Base-by-base conservation (phyloP, 1,140 invertebrate genomes). In the Saccostrea echinata region DNA sequence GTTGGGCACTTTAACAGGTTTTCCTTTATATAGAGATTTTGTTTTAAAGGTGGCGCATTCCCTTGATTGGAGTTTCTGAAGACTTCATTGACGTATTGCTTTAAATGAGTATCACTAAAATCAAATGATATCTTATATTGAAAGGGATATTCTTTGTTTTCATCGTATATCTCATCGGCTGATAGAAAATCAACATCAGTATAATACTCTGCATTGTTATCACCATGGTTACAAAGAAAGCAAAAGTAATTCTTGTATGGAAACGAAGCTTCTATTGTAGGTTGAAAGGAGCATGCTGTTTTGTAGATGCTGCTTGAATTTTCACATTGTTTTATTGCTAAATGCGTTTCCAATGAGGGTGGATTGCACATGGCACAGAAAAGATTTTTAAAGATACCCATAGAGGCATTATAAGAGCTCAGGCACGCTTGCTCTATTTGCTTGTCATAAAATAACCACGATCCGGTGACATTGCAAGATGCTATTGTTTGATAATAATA, bases 161-260 rank as follows among this genome's bases (percentile, higher is more conserved):
- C 6, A 6, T 21, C 55, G 18, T 61, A 61, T 0, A 4, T 21
- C 16, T 61, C 55, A 18, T 6, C 18, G 16, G 18, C 18, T 21
- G 55, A 61, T 3, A n/a, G 6, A 6, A 61, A 1, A 57, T 84
- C 27, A 8, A 61, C 27, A 84, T 84, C 33, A 16, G 24, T 30
- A 30, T 76, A 76, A 30, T 30, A 33, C 3, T 30, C 1, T 16
- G 12, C 13, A 16, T 30, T 76, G 68, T 76, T 76, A 27, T 27
- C 68, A 76, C 30, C 68, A 76, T 30, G 30, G 68, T 76, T 76
- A 30, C 27, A 76, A 16, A 76, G 11, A 76, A 76, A 76, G 27
- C 68, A 76, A 30, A 76, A 76, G 68, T 33, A 76, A 18, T 76
- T 76, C 30, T 76, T 76, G 30, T 76, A 76, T 16, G 68, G 68